Base-by-base conservation (phyloP, 2,888 invertebrate genomes). In the Drosophila monieri region DNA sequence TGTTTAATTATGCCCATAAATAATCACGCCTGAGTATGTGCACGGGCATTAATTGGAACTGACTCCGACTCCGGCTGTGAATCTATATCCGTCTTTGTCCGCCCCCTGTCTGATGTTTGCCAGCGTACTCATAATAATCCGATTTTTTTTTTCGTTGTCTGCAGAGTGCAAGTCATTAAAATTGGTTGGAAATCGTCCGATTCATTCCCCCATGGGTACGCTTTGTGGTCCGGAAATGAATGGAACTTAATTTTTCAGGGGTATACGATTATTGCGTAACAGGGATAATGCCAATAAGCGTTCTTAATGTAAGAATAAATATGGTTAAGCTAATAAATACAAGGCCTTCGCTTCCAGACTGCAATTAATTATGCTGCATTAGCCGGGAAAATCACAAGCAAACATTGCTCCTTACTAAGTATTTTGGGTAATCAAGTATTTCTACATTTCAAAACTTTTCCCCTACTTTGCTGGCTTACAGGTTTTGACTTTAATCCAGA, bases 1-100 rank as follows among this genome's bases (percentile, higher is more conserved):
- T 76, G 71, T 66, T 83, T 80, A 84, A 84, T 84, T 85, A 85
- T 68, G 86, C 83, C 78, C 79, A 85, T 79, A 84, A 85, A 85
- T 76, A 84, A 84, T 83, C 83, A 68, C 71, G 55, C 73, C 66
- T 46, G 78, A 77, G 70, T 77, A 75, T 80, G 85, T 61, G 66
- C 74, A 60, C 58, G 56, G 68, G 62, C 83, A 85, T 78, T 80
- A 78, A 71, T 74, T 81, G 74, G 46, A 46, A 55, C 54, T 23
- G 47, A 14, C 52, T 35, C 41, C 8, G 39, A 41, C 37, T 25
- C 35, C 35, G 23, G 10, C 37, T 32, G 35, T 25, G 23, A 47
- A 37, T 39, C 15, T 35, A 32, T 37, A 12, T 37, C 23, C 10
- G 14, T 47, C 23, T 23, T 44, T 32, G 18, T 39, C 15, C 52